These are phyloP conservation scores for Pyrrhia umbra DNA, from an alignment of 2,888 invertebrate genomes.

Conservation along the genomic window DNA sequence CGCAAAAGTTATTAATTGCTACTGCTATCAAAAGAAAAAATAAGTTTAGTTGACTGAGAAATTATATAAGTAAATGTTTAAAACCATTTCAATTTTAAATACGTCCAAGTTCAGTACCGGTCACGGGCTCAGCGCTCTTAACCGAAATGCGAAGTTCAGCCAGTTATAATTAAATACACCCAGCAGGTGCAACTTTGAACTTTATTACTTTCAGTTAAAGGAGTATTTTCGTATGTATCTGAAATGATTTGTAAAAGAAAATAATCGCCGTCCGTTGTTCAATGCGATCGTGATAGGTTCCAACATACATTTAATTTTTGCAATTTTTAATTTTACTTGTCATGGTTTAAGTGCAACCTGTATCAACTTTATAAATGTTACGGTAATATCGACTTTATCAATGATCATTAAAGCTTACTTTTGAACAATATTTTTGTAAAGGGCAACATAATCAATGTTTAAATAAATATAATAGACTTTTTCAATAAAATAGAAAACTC, in stretches of 20 bases:
- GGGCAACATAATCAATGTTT: slow-evolving; percentile 8
- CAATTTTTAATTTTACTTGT: slow-evolving; percentile 56
- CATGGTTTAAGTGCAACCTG: slow-evolving; percentile 28
- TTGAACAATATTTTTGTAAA: slow-evolving; percentile 1
- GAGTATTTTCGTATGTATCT: slow-evolving; percentile 25
- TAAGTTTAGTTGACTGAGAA: not conserved
- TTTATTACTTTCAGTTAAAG: slow-evolving; percentile 16
- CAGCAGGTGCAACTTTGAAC: slow-evolving; percentile 44
- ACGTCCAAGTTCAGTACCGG: slow-evolving; percentile 67
- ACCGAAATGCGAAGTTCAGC: slow-evolving; percentile 51
- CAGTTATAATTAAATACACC: slow-evolving; percentile 46
- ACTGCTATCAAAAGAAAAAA: too few relatives aligned
- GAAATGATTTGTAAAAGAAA: slow-evolving; percentile 38
- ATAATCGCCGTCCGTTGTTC: slow-evolving; percentile 39
- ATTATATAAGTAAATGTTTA: not conserved
- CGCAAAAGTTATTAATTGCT: too few relatives aligned
- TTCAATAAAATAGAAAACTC: slow-evolving; percentile 20
- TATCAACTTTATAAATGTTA: slow-evolving; percentile 5
- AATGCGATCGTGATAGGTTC: slow-evolving; percentile 56
- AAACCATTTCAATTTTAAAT: slow-evolving; percentile 27
- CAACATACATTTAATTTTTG: slow-evolving; percentile 52
- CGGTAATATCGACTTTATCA: slow-evolving; percentile 17
- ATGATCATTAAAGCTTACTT: not conserved
- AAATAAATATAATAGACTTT: slow-evolving; percentile 40
- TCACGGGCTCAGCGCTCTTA: slow-evolving; percentile 58